Evolutionary conservation across 2,888 invertebrate genomes (phyloP).

Genomic region (Phortica okadai): DNA sequence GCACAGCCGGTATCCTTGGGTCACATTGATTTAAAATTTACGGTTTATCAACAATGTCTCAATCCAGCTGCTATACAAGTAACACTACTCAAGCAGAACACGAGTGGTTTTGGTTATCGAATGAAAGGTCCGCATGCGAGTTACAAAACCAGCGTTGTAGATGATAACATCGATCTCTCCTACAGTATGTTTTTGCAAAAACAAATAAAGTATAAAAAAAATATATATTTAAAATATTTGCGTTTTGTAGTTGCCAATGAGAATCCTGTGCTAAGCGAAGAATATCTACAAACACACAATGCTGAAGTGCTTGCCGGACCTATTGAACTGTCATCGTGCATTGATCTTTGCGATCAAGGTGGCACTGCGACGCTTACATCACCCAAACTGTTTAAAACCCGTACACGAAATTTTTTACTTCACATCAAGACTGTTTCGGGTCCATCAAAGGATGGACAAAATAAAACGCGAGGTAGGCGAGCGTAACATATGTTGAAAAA

Average conservation of each 20-base stretch:
- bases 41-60: slow-evolving; percentile 86
- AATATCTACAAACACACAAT: slow-evolving; percentile 90
- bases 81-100: slow-evolving; percentile 82
- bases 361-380: slow-evolving; percentile 92
- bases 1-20: slow-evolving; percentile 88
- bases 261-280: slow-evolving; percentile 87
- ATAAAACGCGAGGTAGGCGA: slow-evolving; percentile 73
- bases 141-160: slow-evolving; percentile 76
- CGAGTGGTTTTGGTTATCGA: slow-evolving; percentile 81
- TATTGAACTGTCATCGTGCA: slow-evolving; percentile 86
- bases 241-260: slow-evolving; percentile 76
- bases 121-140: slow-evolving; percentile 76
- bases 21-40: slow-evolving; percentile 93
- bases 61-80: slow-evolving; percentile 89
- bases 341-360: slow-evolving; percentile 90
- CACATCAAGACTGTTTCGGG: slow-evolving; percentile 85
- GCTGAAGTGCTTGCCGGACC: slow-evolving; percentile 95
- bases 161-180: slow-evolving; percentile 65
- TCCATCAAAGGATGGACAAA: slow-evolving; percentile 80
- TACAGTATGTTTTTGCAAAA: slow-evolving; percentile 48
- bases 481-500: not conserved
- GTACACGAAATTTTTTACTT: slow-evolving; percentile 87
- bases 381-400: slow-evolving; percentile 87
- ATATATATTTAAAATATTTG: not conserved
- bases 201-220: not conserved